These are phyloP conservation scores for Trematomus loennbergii DNA, from an alignment of 2,113 vertebrate species.

Conservation along the genomic window DNA sequence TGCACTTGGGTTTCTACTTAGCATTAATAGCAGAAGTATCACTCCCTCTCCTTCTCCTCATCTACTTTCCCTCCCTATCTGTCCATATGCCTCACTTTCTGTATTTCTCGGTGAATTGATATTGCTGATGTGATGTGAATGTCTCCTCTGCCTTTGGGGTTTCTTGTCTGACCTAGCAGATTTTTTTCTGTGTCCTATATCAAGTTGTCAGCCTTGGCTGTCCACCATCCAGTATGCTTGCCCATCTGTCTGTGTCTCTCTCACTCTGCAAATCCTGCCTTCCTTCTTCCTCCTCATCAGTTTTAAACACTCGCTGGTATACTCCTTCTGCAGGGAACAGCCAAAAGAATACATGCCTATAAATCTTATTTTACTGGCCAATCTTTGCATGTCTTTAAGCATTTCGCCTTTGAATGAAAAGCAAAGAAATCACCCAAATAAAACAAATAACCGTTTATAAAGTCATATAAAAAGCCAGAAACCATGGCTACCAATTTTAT, in stretches of 20 bases:
- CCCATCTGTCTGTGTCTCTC: conserved; percentile 74
- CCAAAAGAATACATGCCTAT: conserved; percentile 12
- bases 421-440: neutral
- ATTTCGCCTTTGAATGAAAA: conserved; percentile 7
- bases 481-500: neutral
- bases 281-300: conserved; percentile 57
- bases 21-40: conserved; percentile 53
- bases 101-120: conserved; percentile 66
- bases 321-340: conserved; percentile 33
- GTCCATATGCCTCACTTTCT: conserved; percentile 23
- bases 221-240: conserved; percentile 61
- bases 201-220: conserved; percentile 69
- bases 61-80: conserved; percentile 32
- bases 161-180: conserved; percentile 67
- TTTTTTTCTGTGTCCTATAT: conserved; percentile 63
- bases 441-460: neutral
- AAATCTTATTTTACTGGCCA: neutral
- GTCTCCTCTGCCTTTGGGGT: conserved; percentile 54
- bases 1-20: conserved; percentile 54
- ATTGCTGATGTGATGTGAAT: conserved; percentile 68
- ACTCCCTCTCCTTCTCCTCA: conserved; percentile 11
- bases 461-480: neutral
- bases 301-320: conserved; percentile 56
- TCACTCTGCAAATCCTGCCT: conserved; percentile 59
- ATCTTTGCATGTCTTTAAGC: neutral